Evolutionary conservation across 2,888 invertebrate species (phyloP).

Genomic region (Tachina lurida): DNA sequence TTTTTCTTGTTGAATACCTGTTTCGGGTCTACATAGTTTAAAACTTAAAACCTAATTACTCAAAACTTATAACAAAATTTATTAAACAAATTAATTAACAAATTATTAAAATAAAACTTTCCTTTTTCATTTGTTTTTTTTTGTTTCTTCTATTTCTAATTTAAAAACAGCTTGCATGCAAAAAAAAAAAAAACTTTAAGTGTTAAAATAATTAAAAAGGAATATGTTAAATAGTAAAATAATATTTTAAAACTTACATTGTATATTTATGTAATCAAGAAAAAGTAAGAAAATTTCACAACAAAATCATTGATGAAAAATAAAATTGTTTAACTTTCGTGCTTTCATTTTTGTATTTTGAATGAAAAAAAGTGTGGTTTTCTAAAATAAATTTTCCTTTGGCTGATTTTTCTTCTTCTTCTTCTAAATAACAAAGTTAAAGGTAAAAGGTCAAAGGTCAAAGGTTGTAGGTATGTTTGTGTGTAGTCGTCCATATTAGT

Average conservation of each 20-base stretch:
- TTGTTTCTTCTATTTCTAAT: slow-evolving; percentile 38
- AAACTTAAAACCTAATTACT: slow-evolving; percentile 44
- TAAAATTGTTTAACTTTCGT: slow-evolving; percentile 17
- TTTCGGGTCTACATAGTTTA: slow-evolving; percentile 16
- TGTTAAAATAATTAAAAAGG: slow-evolving; percentile 51
- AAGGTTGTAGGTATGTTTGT: not conserved
- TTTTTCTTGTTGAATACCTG: slow-evolving; percentile 44
- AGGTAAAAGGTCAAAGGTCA: slow-evolving; percentile 28
- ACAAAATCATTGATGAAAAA: slow-evolving; percentile 38
- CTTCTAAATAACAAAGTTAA: too few species aligned
- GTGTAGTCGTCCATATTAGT: not conserved
- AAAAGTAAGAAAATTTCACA: slow-evolving; percentile 32
- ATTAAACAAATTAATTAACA: slow-evolving; percentile 48
- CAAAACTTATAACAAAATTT: slow-evolving; percentile 28
- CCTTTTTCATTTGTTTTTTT: slow-evolving; percentile 33
- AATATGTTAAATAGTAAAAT: slow-evolving; percentile 38
- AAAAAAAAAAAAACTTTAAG: slow-evolving; percentile 24
- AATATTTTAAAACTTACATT: slow-evolving; percentile 50
- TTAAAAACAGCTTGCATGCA: slow-evolving; percentile 62
- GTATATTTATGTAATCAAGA: not conserved
- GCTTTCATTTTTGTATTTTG: slow-evolving; percentile 4
- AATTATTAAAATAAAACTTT: slow-evolving; percentile 42
- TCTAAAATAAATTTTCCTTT: slow-evolving; percentile 9
- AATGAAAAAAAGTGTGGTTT: slow-evolving; percentile 4
- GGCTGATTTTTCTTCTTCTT: too few species aligned